Conservation (phyloP, 2,797 vertebrate genomes). For the Calcarius lapponicus region DNA sequence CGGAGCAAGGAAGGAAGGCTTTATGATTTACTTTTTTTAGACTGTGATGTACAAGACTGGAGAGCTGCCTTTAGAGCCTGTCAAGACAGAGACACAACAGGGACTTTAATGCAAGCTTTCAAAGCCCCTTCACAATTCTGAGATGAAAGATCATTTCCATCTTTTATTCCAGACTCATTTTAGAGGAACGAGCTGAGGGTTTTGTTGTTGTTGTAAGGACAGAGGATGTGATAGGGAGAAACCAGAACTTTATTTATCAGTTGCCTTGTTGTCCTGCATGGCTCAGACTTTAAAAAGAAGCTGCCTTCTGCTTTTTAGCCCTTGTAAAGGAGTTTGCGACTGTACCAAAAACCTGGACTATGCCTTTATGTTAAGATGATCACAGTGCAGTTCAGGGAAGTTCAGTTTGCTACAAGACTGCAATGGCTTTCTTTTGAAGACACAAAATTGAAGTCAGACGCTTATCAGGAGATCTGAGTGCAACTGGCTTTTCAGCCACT, state of each 20-base stretch:
- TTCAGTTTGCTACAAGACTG: not conserved
- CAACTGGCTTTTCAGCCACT: not conserved
- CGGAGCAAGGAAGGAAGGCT: not conserved
- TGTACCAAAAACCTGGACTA: not conserved
- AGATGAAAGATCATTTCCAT: not conserved
- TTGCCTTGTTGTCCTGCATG: not conserved
- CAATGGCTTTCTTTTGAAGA: not conserved
- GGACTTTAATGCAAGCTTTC: not conserved
- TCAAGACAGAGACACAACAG: not conserved
- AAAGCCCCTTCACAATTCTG: not conserved
- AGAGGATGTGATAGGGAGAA: not conserved
- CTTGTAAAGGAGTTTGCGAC: not conserved
- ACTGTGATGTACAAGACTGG: not conserved
- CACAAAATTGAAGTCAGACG: not conserved
- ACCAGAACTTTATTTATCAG: not conserved
- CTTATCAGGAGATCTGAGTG: not conserved
- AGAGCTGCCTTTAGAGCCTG: not conserved
- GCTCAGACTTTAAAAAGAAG: not conserved
- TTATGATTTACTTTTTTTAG: not conserved
- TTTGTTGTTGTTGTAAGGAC: not conserved
- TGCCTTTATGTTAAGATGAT: not conserved
- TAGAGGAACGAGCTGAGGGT: accelerated
- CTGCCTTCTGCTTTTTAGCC: not conserved
- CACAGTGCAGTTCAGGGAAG: not conserved
- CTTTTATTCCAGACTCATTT: not conserved